Conservation (phyloP, 2,113 vertebrate genomes). For the Melanerpes aurifrons region DNA sequence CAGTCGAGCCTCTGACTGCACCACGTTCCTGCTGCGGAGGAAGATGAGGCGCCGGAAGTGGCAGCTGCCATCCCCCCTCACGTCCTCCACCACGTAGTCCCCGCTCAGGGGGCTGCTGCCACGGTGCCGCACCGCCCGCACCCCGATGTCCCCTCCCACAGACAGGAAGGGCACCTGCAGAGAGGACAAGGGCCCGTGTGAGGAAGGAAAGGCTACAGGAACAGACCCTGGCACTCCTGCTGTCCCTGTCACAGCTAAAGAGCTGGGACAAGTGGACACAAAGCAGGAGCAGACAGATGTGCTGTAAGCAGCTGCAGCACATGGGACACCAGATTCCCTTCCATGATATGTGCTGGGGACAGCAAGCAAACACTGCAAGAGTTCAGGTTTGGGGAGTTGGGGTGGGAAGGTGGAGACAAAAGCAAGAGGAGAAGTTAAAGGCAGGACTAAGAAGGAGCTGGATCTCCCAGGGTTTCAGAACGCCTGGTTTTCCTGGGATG, state of each 20-base stretch:
- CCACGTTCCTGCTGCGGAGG: conserved; percentile 86
- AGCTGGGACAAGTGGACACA: fast-evolving
- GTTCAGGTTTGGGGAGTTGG: not conserved
- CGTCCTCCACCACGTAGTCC: conserved; percentile 91
- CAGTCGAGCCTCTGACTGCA: conserved; percentile 93
- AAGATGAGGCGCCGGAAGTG: conserved; percentile 92
- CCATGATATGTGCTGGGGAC: fast-evolving
- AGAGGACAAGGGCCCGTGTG: not conserved
- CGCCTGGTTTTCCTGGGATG: not conserved
- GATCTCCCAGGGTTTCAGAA: not conserved
- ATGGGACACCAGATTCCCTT: not conserved
- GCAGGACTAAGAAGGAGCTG: not conserved
- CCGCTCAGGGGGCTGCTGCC: conserved; percentile 87
- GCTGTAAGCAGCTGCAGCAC: not conserved
- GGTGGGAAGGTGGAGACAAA: not conserved
- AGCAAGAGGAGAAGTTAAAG: not conserved
- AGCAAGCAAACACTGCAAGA: not conserved
- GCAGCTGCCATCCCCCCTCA: conserved; percentile 84
- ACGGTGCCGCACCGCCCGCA: conserved; percentile 81
- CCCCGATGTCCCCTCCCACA: conserved; percentile 92
- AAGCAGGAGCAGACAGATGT: not conserved
- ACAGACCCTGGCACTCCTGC: not conserved
- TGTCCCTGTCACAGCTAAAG: not conserved
- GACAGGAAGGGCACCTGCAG: conserved; percentile 93
- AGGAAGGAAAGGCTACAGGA: not conserved